phyloP scores from a whole-genome alignment of 2,888 invertebrate genomes.

The Limenitis camilla region DNA sequence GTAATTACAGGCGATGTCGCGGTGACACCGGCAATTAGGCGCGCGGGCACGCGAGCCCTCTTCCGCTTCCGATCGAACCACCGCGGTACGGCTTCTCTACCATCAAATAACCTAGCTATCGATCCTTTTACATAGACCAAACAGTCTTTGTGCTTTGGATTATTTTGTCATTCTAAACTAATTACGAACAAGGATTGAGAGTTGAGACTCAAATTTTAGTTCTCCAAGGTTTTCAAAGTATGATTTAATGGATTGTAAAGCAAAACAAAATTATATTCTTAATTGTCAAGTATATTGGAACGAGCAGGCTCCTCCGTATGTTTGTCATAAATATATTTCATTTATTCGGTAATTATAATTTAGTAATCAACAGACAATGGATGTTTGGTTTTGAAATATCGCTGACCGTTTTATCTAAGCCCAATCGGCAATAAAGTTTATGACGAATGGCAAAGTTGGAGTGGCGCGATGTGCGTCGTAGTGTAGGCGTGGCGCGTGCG shows the following conservation, averaged over 20 bases:
- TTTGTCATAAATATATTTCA: too few relatives aligned
- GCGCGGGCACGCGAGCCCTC: conserved; percentile 53
- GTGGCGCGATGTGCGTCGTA: conserved; percentile 22
- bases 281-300: too few relatives aligned
- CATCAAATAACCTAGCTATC: conserved; percentile 24
- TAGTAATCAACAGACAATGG: too few relatives aligned
- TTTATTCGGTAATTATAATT: too few relatives aligned
- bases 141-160: conserved; percentile 1
- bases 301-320: too few relatives aligned
- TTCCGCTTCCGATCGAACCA: conserved; percentile 63
- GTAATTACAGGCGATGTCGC: conserved; percentile 32
- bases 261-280: too few relatives aligned
- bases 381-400: background rate
- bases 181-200: background rate
- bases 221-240: background rate
- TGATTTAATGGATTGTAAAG: too few relatives aligned
- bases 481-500: conserved; percentile 53
- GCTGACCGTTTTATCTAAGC: conserved; percentile 14
- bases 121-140: conserved; percentile 16
- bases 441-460: conserved; percentile 24
- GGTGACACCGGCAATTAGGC: conserved; percentile 60
- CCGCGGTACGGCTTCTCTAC: conserved; percentile 44
- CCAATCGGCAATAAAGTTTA: conserved; percentile 29
- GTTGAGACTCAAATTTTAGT: background rate
- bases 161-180: conserved; percentile 4